Conservation (phyloP, 2,888 invertebrate species). For the Ophion obscuratus region DNA sequence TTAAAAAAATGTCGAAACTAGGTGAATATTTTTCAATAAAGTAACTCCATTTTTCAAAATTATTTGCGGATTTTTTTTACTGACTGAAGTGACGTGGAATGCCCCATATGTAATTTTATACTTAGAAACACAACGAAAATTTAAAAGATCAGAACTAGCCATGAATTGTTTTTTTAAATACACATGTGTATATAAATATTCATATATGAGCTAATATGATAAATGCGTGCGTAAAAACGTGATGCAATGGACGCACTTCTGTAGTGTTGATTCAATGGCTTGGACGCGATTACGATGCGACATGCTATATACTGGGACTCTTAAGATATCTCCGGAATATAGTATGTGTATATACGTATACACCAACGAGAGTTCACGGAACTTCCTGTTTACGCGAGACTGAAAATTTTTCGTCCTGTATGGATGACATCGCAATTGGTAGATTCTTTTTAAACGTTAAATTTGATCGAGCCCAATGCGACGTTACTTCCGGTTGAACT, state of each 20-base stretch:
- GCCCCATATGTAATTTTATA: neutral
- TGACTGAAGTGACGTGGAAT: no score
- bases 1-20: no score
- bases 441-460: no score
- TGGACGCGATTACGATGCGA: slow-evolving; percentile 35
- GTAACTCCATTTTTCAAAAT: no score
- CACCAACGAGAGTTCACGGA: neutral
- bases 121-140: neutral
- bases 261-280: slow-evolving; percentile 29
- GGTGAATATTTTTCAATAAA: no score
- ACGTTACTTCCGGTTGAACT: neutral
- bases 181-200: neutral
- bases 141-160: neutral
- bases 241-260: slow-evolving; percentile 33
- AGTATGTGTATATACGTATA: neutral
- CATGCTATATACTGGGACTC: slow-evolving; percentile 13
- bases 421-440: no score
- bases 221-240: slow-evolving; percentile 16
- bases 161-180: neutral
- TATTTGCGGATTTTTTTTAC: no score
- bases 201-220: neutral
- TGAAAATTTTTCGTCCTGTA: no score
- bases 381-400: neutral
- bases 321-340: slow-evolving; percentile 7
- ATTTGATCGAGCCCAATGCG: no score